Evolutionary conservation across 2,797 vertebrate genomes (phyloP).

Genomic region (Nothura maculosa): DNA sequence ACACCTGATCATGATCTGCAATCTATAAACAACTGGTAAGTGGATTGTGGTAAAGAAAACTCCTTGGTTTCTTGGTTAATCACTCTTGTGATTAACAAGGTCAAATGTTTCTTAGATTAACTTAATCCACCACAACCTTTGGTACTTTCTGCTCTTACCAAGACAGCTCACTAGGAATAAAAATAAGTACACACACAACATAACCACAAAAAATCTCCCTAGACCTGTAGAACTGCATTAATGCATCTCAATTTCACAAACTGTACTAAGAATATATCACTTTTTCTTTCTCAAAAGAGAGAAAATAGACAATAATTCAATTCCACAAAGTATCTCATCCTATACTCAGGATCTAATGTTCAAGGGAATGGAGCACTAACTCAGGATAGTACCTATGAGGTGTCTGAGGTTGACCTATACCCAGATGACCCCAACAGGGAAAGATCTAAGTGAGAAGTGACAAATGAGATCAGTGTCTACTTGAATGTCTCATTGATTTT

Average conservation of each 20-base stretch:
- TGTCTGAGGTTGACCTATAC: neutral
- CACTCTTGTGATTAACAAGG: neutral
- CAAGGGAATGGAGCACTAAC: neutral
- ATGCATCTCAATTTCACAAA: neutral
- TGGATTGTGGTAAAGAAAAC: slow-evolving; percentile 16
- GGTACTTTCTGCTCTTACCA: slow-evolving; percentile 22
- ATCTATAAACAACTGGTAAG: slow-evolving; percentile 4
- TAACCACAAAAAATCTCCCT: neutral
- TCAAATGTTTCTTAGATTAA: slow-evolving; percentile 44
- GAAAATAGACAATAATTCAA: neutral
- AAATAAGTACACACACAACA: neutral
- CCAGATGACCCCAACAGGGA: rapidly evolving
- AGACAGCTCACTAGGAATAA: neutral
- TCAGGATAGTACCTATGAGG: neutral
- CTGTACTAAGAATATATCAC: neutral
- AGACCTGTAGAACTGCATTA: neutral
- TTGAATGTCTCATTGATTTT: neutral
- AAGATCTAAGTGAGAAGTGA: neutral
- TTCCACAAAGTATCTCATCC: neutral
- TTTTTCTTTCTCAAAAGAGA: neutral
- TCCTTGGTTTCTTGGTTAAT: neutral
- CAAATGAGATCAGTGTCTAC: neutral
- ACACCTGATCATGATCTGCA: neutral
- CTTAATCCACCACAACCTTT: slow-evolving; percentile 25
- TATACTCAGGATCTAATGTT: neutral